phyloP scores from a whole-genome alignment of 2,113 vertebrate genomes.

The Syrrhaptes paradoxus region DNA sequence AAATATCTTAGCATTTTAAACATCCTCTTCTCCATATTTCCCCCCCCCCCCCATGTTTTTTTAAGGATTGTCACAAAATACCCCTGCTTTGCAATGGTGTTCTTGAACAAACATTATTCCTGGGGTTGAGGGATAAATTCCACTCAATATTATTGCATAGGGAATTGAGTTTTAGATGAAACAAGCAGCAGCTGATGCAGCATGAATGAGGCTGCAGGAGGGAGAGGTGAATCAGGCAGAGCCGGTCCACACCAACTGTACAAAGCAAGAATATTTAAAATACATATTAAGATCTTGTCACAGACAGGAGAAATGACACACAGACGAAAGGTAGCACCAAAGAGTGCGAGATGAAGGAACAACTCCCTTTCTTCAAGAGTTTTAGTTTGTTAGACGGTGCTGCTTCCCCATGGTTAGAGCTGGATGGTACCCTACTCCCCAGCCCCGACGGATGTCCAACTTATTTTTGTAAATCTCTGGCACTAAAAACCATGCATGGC shows the following conservation, averaged over 20 bases:
- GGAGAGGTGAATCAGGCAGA: not conserved
- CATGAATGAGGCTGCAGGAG: not conserved
- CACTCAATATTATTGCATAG: not conserved
- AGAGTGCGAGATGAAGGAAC: not conserved
- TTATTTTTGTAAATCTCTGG: constrained; percentile 21
- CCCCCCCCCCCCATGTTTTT: accelerated
- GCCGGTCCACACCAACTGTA: not conserved
- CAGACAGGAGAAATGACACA: not conserved
- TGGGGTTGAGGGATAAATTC: not conserved
- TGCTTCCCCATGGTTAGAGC: not conserved
- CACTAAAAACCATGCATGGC: constrained; percentile 11
- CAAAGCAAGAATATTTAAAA: not conserved
- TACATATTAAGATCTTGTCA: not conserved
- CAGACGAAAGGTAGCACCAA: not conserved
- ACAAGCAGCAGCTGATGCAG: not conserved
- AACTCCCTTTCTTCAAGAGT: not conserved
- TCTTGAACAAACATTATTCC: not conserved
- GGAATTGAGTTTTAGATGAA: not conserved
- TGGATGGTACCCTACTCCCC: not conserved
- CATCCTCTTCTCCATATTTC: not conserved
- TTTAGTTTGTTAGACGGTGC: not conserved
- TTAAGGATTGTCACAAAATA: not conserved
- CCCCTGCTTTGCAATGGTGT: not conserved
- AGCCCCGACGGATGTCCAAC: not conserved
- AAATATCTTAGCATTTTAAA: not conserved